phyloP scores from a whole-genome alignment of 2,888 invertebrate genomes.

The Endomychus coccineus region DNA sequence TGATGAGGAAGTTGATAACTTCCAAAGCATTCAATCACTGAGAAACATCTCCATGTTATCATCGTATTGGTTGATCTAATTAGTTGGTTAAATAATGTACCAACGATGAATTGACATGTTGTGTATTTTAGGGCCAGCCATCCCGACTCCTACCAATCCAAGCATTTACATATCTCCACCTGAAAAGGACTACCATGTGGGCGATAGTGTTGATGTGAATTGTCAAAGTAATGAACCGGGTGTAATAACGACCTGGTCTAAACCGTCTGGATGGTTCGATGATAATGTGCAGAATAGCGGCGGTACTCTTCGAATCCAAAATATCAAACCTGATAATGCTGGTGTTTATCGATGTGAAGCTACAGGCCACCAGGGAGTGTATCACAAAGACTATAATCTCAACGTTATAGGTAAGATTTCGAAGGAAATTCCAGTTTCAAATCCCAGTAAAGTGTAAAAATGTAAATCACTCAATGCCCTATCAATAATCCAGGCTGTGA shows the following conservation, averaged over 20 bases:
- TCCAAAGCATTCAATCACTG: no score
- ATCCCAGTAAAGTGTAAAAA: no score
- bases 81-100: no score
- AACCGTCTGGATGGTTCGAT: conserved; percentile 50
- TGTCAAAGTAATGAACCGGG: conserved; percentile 53
- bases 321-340: conserved; percentile 54
- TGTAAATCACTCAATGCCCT: no score
- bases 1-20: no score
- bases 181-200: conserved; percentile 41
- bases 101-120: no score
- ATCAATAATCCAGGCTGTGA: no score
- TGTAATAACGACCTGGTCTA: conserved; percentile 56
- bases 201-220: conserved; percentile 55
- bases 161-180: conserved; percentile 29
- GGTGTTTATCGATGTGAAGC: conserved; percentile 65
- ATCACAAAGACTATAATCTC: conserved; percentile 52
- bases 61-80: no score
- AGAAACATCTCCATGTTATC: no score
- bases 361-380: conserved; percentile 37
- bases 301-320: conserved; percentile 49
- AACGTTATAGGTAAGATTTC: conserved; percentile 49
- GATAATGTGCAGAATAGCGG: conserved; percentile 51
- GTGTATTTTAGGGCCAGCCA: no score
- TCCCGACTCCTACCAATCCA: conserved; percentile 13
- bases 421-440: no score